These are phyloP conservation scores for Ara ararauna DNA, from an alignment of 2,797 vertebrate species.

Conservation along the genomic window DNA sequence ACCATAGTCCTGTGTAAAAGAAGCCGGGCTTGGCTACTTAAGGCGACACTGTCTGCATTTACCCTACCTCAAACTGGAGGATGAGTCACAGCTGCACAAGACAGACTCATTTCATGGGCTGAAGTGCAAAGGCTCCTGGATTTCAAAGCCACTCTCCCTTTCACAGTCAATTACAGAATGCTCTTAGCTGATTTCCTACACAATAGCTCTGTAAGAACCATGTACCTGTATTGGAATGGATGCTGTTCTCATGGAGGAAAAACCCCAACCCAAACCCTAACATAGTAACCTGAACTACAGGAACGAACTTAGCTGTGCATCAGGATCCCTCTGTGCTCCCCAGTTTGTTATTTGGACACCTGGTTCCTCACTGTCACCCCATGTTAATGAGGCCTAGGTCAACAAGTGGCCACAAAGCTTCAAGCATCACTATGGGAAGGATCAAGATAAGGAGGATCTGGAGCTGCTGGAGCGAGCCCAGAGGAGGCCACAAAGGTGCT, in stretches of 20 bases:
- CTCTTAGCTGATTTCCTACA: neutral
- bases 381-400: neutral
- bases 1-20: neutral
- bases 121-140: neutral
- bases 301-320: neutral
- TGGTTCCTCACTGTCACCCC: no score
- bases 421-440: neutral
- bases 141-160: neutral
- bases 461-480: neutral
- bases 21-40: neutral
- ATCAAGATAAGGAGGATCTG: neutral
- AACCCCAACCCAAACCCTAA: accelerated
- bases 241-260: accelerated
- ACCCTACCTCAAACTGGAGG: no score
- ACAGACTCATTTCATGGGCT: neutral
- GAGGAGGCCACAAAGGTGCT: neutral
- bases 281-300: neutral
- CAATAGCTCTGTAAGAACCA: accelerated
- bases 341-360: neutral
- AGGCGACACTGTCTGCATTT: neutral
- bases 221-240: accelerated
- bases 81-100: accelerated
- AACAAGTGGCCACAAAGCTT: neutral
- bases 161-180: neutral
- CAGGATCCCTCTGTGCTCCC: neutral